These are phyloP conservation scores for Pteromalus puparum DNA, from an alignment of 1,140 invertebrate species.

Conservation along the genomic window DNA sequence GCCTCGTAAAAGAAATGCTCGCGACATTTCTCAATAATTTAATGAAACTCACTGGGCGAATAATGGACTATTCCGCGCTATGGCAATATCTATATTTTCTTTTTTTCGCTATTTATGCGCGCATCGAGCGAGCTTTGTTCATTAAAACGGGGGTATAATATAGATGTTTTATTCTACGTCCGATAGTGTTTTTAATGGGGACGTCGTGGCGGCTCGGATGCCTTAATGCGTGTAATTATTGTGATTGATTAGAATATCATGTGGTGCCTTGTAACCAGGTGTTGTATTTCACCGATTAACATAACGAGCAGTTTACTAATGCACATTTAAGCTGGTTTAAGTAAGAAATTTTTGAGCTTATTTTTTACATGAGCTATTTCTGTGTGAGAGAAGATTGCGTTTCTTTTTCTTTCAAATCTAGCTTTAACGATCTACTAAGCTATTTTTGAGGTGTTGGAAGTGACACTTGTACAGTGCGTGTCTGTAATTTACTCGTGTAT, in stretches of 20 bases:
- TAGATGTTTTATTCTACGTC: neutral
- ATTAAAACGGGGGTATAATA: neutral
- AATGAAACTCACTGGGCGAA: neutral
- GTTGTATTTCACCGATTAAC: neutral
- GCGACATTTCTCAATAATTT: neutral
- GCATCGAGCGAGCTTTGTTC: neutral
- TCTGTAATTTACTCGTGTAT: too few species aligned
- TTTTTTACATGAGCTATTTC: too few species aligned
- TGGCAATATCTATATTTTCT: neutral
- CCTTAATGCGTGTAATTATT: constrained; percentile 7
- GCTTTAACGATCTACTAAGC: too few species aligned
- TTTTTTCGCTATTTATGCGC: neutral
- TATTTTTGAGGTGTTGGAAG: too few species aligned
- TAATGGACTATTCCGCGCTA: neutral
- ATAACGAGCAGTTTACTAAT: too few species aligned
- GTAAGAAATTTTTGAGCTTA: too few species aligned
- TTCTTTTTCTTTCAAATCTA: too few species aligned
- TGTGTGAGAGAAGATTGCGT: too few species aligned
- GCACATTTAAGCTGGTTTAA: too few species aligned
- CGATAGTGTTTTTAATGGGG: constrained; percentile 3
- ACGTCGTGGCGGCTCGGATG: neutral
- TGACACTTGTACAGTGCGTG: too few species aligned
- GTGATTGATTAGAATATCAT: constrained; percentile 36
- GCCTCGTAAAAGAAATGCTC: neutral
- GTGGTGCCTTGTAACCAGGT: neutral